Conservation (phyloP, 1,140 invertebrate species). For the Caenorhabditis briggsae region DNA sequence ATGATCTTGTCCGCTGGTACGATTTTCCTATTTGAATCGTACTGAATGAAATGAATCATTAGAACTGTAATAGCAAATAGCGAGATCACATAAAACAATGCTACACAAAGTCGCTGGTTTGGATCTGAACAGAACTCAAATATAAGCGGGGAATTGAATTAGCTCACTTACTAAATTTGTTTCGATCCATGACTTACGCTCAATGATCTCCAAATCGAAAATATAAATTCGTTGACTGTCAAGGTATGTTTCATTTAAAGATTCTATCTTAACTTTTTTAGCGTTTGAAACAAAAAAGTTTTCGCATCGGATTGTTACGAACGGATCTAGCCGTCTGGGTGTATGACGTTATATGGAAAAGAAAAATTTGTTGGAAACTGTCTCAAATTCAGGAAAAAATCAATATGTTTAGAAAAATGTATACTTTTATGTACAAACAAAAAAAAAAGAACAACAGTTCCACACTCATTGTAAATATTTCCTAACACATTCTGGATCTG, state of each 20-base stretch:
- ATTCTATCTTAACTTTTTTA: not conserved
- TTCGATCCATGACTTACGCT: not conserved
- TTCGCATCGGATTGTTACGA: not conserved
- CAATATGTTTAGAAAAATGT: not conserved
- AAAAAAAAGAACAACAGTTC: not conserved
- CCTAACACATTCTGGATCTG: constrained; percentile 16
- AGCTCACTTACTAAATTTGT: not conserved
- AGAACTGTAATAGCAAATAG: not conserved
- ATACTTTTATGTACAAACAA: not conserved
- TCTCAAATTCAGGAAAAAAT: not conserved
- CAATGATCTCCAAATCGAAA: not conserved
- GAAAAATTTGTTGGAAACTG: too few relatives aligned
- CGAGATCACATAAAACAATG: not conserved
- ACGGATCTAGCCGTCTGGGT: not conserved
- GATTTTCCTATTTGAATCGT: not conserved
- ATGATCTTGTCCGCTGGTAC: not conserved
- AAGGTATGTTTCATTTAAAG: not conserved
- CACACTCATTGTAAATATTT: constrained; percentile 10
- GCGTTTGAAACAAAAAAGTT: not conserved
- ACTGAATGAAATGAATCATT: constrained; percentile 4
- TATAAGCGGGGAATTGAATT: too few relatives aligned
- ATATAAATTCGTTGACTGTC: not conserved
- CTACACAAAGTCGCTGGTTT: not conserved
- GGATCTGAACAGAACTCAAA: not conserved
- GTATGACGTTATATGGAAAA: not conserved